These are phyloP conservation scores for Babylonia areolata DNA, from an alignment of 1,140 invertebrate genomes.

Conservation along the genomic window DNA sequence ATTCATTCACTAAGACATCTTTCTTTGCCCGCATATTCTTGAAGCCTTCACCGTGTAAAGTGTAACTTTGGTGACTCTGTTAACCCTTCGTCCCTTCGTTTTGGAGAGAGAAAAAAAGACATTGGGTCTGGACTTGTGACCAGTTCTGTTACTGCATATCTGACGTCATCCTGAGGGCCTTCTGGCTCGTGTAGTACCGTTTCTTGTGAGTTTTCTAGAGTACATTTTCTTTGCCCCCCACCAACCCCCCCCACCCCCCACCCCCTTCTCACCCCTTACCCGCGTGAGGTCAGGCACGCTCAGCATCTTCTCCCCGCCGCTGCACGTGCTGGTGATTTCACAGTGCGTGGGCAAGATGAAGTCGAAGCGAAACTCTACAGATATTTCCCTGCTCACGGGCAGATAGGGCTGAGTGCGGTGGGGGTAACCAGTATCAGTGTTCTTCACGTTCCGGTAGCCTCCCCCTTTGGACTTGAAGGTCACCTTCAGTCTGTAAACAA, in stretches of 20 bases:
- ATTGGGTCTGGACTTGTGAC: too few species aligned
- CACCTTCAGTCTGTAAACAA: background rate
- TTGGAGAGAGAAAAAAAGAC: too few species aligned
- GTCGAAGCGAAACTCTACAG: conserved; percentile 27
- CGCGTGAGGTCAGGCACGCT: background rate
- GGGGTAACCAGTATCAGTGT: background rate
- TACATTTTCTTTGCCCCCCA: background rate
- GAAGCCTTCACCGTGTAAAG: too few species aligned
- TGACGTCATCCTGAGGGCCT: too few species aligned
- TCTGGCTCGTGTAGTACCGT: too few species aligned
- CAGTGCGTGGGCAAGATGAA: conserved; percentile 4
- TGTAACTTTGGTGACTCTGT: too few species aligned
- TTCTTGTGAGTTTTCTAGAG: too few species aligned
- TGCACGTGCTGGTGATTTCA: background rate
- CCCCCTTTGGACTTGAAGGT: background rate
- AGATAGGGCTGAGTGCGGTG: background rate
- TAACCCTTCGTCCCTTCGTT: too few species aligned
- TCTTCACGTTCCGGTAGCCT: background rate
- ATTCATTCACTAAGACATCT: too few species aligned
- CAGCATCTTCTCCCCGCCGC: background rate
- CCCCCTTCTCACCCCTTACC: background rate
- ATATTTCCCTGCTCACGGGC: background rate
- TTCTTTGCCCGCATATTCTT: too few species aligned
- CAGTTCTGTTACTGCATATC: too few species aligned
- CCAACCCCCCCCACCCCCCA: background rate